Percentiles rank a stretch among this genome's conserved stretches.
These are phyloP conservation scores for Ptychobarbus kaznakovi DNA, from an alignment of 2,797 vertebrate species.

Conservation along the genomic window DNA sequence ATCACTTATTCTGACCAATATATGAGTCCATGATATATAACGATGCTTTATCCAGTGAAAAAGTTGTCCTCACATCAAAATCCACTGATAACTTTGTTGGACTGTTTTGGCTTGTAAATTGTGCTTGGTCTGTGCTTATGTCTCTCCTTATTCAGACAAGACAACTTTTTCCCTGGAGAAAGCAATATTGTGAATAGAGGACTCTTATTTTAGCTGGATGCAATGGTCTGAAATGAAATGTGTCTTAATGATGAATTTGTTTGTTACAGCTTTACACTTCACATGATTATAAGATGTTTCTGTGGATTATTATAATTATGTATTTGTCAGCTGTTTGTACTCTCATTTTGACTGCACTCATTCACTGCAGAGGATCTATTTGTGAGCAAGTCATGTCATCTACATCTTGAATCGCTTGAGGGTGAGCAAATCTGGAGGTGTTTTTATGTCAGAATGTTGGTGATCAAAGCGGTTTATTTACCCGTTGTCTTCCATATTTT, in stretches of 20 bases:
- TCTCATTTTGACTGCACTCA: no score
- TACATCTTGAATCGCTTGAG: background rate
- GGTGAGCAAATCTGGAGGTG: background rate
- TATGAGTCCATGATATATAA: background rate
- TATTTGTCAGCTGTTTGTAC: background rate
- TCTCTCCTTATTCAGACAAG: background rate
- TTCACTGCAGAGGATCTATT: background rate
- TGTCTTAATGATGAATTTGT: background rate
- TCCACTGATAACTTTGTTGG: background rate
- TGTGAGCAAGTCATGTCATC: background rate
- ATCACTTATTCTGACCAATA: no score
- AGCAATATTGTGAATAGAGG: background rate
- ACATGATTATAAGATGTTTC: background rate
- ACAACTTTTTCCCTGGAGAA: background rate
- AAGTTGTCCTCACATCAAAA: background rate
- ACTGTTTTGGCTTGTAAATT: background rate
- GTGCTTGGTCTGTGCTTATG: background rate
- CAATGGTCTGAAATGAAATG: background rate
- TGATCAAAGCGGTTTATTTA: background rate
- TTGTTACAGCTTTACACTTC: background rate
- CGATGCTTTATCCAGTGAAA: background rate
- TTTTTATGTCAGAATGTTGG: background rate
- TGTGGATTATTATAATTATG: background rate
- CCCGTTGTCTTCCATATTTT: no score
- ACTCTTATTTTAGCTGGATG: background rate